A percentile compares a stretch with the other conserved stretches of the same genome.
Evolutionary conservation across 2,888 invertebrate genomes (phyloP).

Genomic region (Lapara coniferarum): DNA sequence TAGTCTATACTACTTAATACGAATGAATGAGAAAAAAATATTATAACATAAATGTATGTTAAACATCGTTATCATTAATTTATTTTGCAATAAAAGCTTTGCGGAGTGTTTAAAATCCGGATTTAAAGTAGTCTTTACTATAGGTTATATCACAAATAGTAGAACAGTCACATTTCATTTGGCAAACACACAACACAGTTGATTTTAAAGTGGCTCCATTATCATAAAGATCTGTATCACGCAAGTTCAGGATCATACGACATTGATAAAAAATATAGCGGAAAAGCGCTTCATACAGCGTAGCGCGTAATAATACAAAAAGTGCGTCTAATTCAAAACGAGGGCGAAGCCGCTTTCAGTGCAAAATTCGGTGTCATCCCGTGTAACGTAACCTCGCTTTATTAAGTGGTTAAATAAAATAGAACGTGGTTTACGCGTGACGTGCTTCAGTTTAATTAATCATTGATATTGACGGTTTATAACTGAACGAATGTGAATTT

Average conservation of each 20-base stretch:
- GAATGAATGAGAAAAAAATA: neutral
- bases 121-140: neutral
- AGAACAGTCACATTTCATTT: conserved; percentile 20
- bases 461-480: conserved; percentile 27
- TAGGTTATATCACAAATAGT: conserved; percentile 7
- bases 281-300: conserved; percentile 48
- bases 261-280: conserved; percentile 40
- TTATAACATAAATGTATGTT: neutral
- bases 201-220: conserved; percentile 23
- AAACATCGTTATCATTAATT: neutral
- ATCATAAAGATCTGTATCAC: conserved; percentile 18
- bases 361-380: conserved; percentile 43
- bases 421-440: conserved; percentile 28
- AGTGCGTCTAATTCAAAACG: conserved; percentile 40
- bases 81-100: neutral
- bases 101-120: neutral
- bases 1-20: no score
- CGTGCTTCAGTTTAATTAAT: conserved; percentile 30
- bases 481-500: conserved; percentile 23
- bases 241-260: conserved; percentile 49
- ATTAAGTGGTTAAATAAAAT: conserved; percentile 36
- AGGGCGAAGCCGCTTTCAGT: conserved; percentile 46
- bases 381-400: conserved; percentile 40
- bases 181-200: conserved; percentile 5
- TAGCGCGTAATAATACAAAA: conserved; percentile 37